phyloP scores from a whole-genome alignment of 2,113 vertebrate species.

The Balaenoptera acutorostrata region DNA sequence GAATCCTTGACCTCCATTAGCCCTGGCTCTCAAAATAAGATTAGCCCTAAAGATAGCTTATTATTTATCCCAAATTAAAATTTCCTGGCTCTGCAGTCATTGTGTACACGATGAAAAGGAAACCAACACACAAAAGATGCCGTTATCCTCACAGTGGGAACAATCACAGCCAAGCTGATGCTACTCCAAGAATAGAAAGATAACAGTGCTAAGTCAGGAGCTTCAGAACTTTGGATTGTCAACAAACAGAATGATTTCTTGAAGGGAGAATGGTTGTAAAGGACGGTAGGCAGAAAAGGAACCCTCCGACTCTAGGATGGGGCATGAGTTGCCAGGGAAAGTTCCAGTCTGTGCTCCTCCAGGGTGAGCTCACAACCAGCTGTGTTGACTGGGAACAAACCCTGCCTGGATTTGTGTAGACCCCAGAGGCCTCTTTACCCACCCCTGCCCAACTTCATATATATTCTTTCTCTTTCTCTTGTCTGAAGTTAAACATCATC shows the following conservation, averaged over 20 bases:
- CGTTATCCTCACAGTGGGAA: conserved; percentile 17
- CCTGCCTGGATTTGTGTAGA: background rate
- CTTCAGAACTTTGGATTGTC: background rate
- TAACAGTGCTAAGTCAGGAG: conserved; percentile 8
- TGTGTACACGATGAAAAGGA: conserved; percentile 22
- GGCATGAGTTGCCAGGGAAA: background rate
- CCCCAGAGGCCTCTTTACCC: background rate
- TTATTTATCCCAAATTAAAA: conserved; percentile 59
- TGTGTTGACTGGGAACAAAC: background rate
- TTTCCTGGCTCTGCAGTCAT: conserved; percentile 35
- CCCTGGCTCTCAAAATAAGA: conserved; percentile 29
- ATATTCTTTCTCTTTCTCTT: background rate
- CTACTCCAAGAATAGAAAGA: conserved; percentile 40
- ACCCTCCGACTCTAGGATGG: background rate
- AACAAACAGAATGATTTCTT: conserved; percentile 20
- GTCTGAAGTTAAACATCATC: background rate
- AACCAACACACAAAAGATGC: conserved; percentile 17
- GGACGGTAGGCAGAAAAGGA: background rate
- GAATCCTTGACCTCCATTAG: conserved; percentile 24
- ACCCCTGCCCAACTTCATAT: no score
- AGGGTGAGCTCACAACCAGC: background rate
- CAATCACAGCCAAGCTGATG: background rate
- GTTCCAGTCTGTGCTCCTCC: background rate
- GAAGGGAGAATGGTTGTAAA: background rate
- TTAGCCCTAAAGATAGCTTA: conserved; percentile 17